phyloP scores from a whole-genome alignment of 2,113 vertebrate species.

The Clarias macrocephalus region DNA sequence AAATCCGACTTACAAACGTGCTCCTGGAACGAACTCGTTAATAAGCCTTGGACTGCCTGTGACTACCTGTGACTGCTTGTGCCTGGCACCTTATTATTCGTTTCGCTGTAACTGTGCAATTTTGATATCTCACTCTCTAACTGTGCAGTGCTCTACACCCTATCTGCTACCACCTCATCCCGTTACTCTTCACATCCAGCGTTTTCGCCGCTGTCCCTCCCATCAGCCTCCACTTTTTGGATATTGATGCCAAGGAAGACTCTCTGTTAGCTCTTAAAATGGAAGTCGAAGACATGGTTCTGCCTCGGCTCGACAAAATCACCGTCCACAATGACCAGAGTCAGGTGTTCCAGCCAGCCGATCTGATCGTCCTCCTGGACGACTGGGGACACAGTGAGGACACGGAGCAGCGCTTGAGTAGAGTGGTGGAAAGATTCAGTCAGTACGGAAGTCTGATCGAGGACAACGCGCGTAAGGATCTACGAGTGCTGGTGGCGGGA shows the following conservation, averaged over 20 bases:
- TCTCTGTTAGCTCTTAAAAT: conserved; percentile 65
- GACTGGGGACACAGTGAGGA: conserved; percentile 54
- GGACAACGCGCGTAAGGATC: conserved; percentile 70
- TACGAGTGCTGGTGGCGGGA: conserved; percentile 81
- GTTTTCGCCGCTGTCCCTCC: conserved; percentile 71
- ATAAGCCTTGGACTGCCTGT: too few relatives aligned
- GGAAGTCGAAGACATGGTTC: conserved; percentile 76
- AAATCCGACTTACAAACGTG: too few relatives aligned
- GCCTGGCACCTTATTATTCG: not conserved
- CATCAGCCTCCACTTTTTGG: conserved; percentile 83
- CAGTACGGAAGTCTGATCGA: conserved; percentile 79
- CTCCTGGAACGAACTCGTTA: too few relatives aligned
- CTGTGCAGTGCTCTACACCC: conserved; percentile 75
- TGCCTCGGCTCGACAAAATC: conserved; percentile 72
- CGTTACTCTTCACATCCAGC: conserved; percentile 75
- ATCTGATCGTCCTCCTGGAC: conserved; percentile 83
- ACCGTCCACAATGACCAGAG: conserved; percentile 70
- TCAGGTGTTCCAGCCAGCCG: conserved; percentile 77
- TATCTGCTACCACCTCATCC: conserved; percentile 77
- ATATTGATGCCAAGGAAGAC: conserved; percentile 59
- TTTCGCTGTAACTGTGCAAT: not conserved
- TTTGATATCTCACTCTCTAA: not conserved
- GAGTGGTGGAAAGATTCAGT: conserved; percentile 67
- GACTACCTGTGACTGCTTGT: too few relatives aligned
- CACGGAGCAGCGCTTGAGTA: conserved; percentile 55